phyloP scores from a whole-genome alignment of 2,888 invertebrate genomes.

The Ormia ochracea region DNA sequence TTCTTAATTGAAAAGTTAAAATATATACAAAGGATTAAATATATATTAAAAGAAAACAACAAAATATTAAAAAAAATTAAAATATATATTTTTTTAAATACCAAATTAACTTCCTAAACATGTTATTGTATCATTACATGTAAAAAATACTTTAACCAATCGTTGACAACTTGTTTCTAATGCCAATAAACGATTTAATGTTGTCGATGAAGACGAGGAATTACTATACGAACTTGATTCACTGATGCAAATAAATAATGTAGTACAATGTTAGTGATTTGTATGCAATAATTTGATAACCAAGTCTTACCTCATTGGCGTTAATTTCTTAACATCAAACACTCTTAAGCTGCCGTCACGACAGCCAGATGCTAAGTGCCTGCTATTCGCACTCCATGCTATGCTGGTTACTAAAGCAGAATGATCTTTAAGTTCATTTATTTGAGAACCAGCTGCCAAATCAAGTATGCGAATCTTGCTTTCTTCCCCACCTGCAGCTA shows the following conservation, averaged over 20 bases:
- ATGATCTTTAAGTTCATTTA: conserved; percentile 81
- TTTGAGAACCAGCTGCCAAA: conserved; percentile 79
- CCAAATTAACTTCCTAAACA: conserved; percentile 70
- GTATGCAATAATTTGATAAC: neutral
- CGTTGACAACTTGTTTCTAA: conserved; percentile 72
- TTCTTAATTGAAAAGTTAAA: no score
- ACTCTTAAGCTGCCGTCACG: conserved; percentile 82
- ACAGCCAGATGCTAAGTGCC: conserved; percentile 82
- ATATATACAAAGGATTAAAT: conserved; percentile 24
- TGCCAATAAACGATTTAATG: conserved; percentile 70
- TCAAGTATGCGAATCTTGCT: conserved; percentile 83
- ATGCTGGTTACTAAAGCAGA: conserved; percentile 79
- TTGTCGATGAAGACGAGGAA: conserved; percentile 67
- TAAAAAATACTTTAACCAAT: conserved; percentile 73
- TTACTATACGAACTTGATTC: conserved; percentile 63
- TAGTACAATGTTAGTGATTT: neutral
- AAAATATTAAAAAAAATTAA: conserved; percentile 18
- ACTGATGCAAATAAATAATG: conserved; percentile 55
- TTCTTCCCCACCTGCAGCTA: conserved; percentile 89
- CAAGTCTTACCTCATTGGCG: conserved; percentile 66
- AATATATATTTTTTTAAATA: neutral
- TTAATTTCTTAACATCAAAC: conserved; percentile 79
- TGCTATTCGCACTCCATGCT: conserved; percentile 80
- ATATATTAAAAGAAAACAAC: conserved; percentile 10
- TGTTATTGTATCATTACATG: conserved; percentile 70